Percentiles rank a stretch among this genome's conserved stretches.
Conservation (phyloP, 2,113 vertebrate species). For the Aythya baeri region DNA sequence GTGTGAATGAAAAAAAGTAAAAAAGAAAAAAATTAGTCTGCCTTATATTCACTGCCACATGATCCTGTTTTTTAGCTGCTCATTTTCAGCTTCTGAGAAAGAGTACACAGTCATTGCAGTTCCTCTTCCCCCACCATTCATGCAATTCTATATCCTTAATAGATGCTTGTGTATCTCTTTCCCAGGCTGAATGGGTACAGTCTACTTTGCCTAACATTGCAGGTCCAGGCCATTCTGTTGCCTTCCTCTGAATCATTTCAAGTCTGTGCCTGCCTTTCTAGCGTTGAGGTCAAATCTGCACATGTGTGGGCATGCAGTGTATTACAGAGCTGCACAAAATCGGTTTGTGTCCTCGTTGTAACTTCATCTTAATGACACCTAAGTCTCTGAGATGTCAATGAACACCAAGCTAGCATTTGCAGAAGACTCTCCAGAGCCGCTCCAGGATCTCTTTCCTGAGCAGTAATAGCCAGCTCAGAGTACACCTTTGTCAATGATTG, state of each 20-base stretch:
- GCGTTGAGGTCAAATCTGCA: fast-evolving
- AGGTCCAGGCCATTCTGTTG: not conserved
- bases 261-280: not conserved
- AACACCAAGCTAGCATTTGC: not conserved
- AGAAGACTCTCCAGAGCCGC: fast-evolving
- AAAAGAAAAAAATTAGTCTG: not conserved
- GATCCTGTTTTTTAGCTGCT: not conserved
- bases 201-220: not conserved
- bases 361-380: not conserved
- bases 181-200: not conserved
- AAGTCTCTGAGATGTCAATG: not conserved
- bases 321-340: not conserved
- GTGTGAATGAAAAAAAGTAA: not conserved
- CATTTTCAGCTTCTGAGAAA: not conserved
- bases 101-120: fast-evolving
- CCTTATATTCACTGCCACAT: not conserved
- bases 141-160: too few species aligned
- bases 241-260: not conserved
- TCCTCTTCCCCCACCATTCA: not conserved
- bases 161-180: not conserved
- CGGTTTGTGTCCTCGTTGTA: not conserved
- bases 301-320: fast-evolving
- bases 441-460: not conserved
- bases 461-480: not conserved
- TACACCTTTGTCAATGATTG: not conserved